A percentile compares a stretch with the other conserved stretches of the same genome.
Evolutionary conservation across 2,797 vertebrate genomes (phyloP).

Genomic region (Trachops cirrhosus): DNA sequence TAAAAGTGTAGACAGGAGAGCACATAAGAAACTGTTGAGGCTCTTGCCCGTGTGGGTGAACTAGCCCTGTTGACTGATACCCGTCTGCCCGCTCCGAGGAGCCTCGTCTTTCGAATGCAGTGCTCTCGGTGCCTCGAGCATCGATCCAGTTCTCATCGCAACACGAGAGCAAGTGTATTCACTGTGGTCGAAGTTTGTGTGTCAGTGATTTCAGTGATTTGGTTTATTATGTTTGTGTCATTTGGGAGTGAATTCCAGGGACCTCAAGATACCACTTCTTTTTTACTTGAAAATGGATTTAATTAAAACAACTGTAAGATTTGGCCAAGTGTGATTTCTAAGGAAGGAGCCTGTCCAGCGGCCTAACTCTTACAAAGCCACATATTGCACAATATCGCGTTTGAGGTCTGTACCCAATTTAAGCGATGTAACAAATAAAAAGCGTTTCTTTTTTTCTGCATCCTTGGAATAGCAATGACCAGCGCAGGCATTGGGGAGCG

Average conservation of each 20-base stretch:
- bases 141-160: neutral
- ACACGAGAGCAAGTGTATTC: neutral
- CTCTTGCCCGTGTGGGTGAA: constrained; percentile 15
- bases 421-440: neutral
- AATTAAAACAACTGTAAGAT: neutral
- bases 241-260: constrained; percentile 23
- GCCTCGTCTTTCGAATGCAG: neutral
- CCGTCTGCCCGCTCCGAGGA: neutral
- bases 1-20: neutral
- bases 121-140: neutral
- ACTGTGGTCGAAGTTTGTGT: constrained; percentile 27
- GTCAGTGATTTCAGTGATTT: constrained; percentile 19
- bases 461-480: neutral
- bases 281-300: constrained; percentile 51
- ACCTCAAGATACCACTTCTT: neutral
- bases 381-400: neutral
- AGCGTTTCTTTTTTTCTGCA: neutral
- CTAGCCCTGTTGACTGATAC: constrained; percentile 24
- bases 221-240: neutral
- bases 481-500: neutral
- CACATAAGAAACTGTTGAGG: neutral
- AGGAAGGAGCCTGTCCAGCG: neutral
- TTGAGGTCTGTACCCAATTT: neutral
- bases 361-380: neutral
- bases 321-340: constrained; percentile 13